Conservation (phyloP, 2,113 vertebrate genomes). For the Pardalotus punctatus region DNA sequence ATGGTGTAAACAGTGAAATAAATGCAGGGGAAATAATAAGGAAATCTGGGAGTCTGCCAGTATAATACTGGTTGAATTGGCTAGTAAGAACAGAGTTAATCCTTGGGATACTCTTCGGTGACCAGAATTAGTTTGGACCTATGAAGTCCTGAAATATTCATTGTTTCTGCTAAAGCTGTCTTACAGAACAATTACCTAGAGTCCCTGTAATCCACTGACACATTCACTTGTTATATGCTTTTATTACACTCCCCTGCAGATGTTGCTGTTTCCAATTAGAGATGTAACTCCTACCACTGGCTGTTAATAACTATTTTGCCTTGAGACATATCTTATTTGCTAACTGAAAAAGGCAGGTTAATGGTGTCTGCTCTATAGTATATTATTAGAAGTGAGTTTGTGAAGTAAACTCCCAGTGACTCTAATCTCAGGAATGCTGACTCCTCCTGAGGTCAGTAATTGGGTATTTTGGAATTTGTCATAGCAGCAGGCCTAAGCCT, state of each 20-base stretch:
- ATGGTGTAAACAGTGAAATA: constrained; percentile 15
- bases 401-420: constrained; percentile 83
- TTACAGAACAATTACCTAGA: constrained; percentile 23
- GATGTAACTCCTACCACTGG: constrained; percentile 63
- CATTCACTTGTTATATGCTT: constrained; percentile 32
- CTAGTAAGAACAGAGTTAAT: constrained; percentile 22
- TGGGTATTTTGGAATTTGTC: constrained; percentile 76
- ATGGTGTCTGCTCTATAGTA: constrained; percentile 73
- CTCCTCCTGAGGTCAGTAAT: constrained; percentile 87
- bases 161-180: constrained; percentile 15
- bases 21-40: constrained; percentile 17
- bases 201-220: constrained; percentile 16
- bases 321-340: constrained; percentile 73
- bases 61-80: not conserved
- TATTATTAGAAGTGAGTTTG: constrained; percentile 83
- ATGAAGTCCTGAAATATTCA: not conserved
- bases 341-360: constrained; percentile 82
- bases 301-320: constrained; percentile 79
- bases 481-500: constrained; percentile 85
- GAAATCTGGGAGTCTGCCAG: constrained; percentile 18
- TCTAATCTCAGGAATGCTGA: constrained; percentile 87
- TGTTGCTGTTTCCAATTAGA: constrained; percentile 81
- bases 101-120: not conserved
- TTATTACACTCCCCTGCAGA: constrained; percentile 66
- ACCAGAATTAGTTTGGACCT: not conserved